Evolutionary conservation across 2,888 invertebrate species (phyloP), one percentile per base, ranked within the genome.

Genomic region (Elmis aenea): DNA sequence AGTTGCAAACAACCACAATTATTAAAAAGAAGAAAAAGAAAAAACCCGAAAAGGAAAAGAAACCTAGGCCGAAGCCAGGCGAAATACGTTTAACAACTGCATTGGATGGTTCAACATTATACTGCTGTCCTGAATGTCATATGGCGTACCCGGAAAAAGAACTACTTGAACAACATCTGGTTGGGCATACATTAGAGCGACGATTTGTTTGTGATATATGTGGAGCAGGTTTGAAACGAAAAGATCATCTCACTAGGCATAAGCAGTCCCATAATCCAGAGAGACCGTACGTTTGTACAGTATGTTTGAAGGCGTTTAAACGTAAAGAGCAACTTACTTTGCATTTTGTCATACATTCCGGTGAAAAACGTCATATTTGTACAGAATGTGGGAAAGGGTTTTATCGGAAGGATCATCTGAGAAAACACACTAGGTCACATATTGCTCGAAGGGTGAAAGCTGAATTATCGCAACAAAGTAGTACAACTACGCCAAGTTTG

Each of bases 201-300:
- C 76, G 81, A 58, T 90, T 88, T 56, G 85, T 89, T 41, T 90
- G 90, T 66, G 89, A 90, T 67, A 88, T 90, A 35, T 90, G 90
- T 62, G 89, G 89, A 50, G 89, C 89, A 13, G 89, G 89, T 0
- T 66, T 90, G 5, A 90, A 90, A 61, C 79, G 89, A 38, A 90
- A 89, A 61, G 89, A 89, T 69, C 89, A 89, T 61, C 69, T 89
- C 52, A 88, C 88, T 2, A 76, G 89, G 8, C 90, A 90, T 69
- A 89, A 89, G 66, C 82, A 88, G 59, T 85, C 86, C 30, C 89
- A 90, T 70, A 89, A 88, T 72, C 88, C 89, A 0, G 90, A 89
- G 65, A 74, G 89, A 52, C 90, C 90, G 33, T 89, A 86, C 68
- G 86, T 86, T 6, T 90, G 90, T 71, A 83, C 86, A 39, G 87